phyloP scores from a whole-genome alignment of 2,113 vertebrate genomes.

The Clarias gariepinus region DNA sequence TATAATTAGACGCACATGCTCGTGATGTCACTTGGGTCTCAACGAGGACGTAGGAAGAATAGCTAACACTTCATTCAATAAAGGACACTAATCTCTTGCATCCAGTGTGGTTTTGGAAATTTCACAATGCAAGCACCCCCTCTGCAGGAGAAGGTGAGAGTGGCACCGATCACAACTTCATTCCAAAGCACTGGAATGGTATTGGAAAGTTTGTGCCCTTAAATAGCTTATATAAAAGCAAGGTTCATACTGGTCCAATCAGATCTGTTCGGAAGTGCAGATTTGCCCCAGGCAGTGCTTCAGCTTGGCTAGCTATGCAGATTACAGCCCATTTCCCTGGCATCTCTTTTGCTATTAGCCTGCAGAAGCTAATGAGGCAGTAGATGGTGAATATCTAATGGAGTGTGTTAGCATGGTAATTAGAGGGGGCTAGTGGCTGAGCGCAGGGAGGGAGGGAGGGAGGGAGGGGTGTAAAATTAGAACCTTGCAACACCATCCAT shows the following conservation, averaged over 20 bases:
- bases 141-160: constrained; percentile 58
- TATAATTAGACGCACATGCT: constrained; percentile 35
- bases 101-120: not conserved
- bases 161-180: not conserved
- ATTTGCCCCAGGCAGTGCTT: constrained; percentile 52
- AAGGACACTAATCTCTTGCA: not conserved
- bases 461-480: constrained; percentile 45
- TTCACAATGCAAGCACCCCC: constrained; percentile 61
- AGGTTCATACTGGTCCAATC: constrained; percentile 35
- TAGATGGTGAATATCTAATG: constrained; percentile 60
- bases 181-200: constrained; percentile 2
- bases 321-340: constrained; percentile 52
- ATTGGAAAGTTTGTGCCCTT: constrained; percentile 30
- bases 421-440: constrained; percentile 45
- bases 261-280: constrained; percentile 48
- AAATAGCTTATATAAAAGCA: constrained; percentile 36
- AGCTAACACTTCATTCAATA: not conserved
- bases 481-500: constrained; percentile 51
- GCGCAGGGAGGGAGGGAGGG: constrained; percentile 37
- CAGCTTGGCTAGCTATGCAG: constrained; percentile 33
- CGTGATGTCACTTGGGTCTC: not conserved
- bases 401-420: constrained; percentile 60
- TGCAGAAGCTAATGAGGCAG: constrained; percentile 56
- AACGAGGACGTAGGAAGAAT: not conserved
- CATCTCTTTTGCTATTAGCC: constrained; percentile 56